Evolutionary conservation across 2,113 vertebrate genomes (phyloP).

Genomic region (Limanda limanda): DNA sequence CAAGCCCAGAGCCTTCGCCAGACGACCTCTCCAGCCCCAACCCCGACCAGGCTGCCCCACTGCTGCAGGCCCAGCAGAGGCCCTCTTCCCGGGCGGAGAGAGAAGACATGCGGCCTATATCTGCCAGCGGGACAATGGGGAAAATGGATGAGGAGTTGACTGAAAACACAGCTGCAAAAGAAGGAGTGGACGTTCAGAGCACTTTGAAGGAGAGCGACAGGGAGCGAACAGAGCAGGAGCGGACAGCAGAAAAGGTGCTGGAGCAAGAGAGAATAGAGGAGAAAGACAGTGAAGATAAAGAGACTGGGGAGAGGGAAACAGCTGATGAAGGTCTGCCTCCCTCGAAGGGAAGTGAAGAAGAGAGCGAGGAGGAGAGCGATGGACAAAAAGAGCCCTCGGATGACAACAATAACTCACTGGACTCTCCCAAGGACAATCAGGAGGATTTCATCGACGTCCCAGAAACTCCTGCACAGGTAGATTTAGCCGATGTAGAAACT

Average conservation of each 20-base stretch:
- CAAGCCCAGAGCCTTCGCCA: constrained; percentile 66
- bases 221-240: constrained; percentile 24
- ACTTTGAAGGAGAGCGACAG: constrained; percentile 24
- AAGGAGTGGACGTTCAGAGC: constrained; percentile 36
- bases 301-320: constrained; percentile 53
- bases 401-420: constrained; percentile 77
- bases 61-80: constrained; percentile 81
- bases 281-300: constrained; percentile 45
- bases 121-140: constrained; percentile 5
- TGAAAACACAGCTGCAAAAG: constrained; percentile 31
- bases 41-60: constrained; percentile 71
- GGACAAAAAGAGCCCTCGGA: constrained; percentile 69
- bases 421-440: constrained; percentile 41
- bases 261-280: constrained; percentile 41
- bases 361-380: constrained; percentile 65
- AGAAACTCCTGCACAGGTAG: constrained; percentile 58
- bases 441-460: constrained; percentile 47
- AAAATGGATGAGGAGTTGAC: constrained; percentile 42
- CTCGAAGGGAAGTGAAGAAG: constrained; percentile 74
- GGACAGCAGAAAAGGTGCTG: constrained; percentile 29
- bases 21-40: constrained; percentile 81
- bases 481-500: background rate
- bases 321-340: constrained; percentile 75
- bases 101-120: constrained; percentile 36
- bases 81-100: constrained; percentile 61